Evolutionary conservation across 2,113 vertebrate species (phyloP), one percentile per base, ranked within the genome.

Genomic region (Empidonax alnorum): DNA sequence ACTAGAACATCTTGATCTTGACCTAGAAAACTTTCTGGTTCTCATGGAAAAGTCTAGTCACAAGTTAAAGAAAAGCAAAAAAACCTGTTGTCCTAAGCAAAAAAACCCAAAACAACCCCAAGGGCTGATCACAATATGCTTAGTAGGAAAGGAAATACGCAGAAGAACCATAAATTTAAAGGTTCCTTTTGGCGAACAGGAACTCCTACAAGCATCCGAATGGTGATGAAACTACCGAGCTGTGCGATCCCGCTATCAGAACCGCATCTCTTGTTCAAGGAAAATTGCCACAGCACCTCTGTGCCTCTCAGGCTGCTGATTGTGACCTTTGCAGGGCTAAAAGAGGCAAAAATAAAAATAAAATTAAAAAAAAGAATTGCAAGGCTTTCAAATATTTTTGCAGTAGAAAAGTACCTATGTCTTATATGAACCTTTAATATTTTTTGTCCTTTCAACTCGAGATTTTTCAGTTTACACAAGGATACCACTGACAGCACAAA

Each of bases 81-180:
- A 71, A 61, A 84, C 18, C 18, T 21, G 18, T 47, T 12, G 19
- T 47, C 44, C 35, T 63, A 78, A 93, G 47, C 18, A 24, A 71
- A 95, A 81, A 88, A 81, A 88, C 27, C 0, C 8, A 55, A 88
- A 90, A 79, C 28, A 92, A 61, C 83, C 9, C 41, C 46, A 37
- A 69, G 24, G 0, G 0, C 71, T 66, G 44, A 69, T 84, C 12
- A 2, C 21, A 65, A 75, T 47, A 65, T 31, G 33, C 53, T 79
- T 82, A 87, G 52, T 44, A 66, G 61, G 75, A 71, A 85, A 90
- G 76, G 76, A 95, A 93, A 93, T 81, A 74, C 0, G 6, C 69
- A 89, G 35, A 93, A 75, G 49, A 92, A 52, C 39, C 69, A 63
- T 84, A 63, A 84, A 90, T 78, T 80, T 93, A 67, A 96, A 95